These are phyloP conservation scores for Rotaria magnacalcarata DNA, from an alignment of 2,888 invertebrate genomes.

Conservation along the genomic window DNA sequence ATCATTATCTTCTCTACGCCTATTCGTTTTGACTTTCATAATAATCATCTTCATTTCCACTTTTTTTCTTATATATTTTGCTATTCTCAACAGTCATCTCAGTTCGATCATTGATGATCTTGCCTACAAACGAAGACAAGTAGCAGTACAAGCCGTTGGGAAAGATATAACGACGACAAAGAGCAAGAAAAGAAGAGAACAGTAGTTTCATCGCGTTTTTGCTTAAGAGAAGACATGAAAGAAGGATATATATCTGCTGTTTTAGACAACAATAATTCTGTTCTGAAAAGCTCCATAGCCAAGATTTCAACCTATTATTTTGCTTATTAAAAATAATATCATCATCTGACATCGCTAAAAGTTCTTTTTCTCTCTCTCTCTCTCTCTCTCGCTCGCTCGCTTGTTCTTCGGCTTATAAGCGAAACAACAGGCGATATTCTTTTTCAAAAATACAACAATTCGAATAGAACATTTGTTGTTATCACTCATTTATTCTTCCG, in stretches of 20 bases:
- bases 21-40: neutral
- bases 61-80: neutral
- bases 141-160: neutral
- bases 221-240: neutral
- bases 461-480: neutral
- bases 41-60: neutral
- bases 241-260: neutral
- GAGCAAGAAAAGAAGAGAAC: neutral
- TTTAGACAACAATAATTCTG: neutral
- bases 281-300: neutral
- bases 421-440: neutral
- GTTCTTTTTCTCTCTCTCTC: neutral
- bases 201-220: neutral
- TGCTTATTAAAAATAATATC: neutral
- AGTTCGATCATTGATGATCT: neutral
- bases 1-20: neutral
- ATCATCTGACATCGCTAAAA: neutral
- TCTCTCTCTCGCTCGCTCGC: too few relatives aligned
- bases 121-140: conserved; percentile 14
- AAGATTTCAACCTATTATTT: neutral
- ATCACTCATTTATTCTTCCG: neutral
- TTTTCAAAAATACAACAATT: neutral
- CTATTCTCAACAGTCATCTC: neutral
- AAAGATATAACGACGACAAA: neutral
- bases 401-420: neutral